Conservation (phyloP, 1,140 invertebrate species). For the Choristoneura fumiferana region DNA sequence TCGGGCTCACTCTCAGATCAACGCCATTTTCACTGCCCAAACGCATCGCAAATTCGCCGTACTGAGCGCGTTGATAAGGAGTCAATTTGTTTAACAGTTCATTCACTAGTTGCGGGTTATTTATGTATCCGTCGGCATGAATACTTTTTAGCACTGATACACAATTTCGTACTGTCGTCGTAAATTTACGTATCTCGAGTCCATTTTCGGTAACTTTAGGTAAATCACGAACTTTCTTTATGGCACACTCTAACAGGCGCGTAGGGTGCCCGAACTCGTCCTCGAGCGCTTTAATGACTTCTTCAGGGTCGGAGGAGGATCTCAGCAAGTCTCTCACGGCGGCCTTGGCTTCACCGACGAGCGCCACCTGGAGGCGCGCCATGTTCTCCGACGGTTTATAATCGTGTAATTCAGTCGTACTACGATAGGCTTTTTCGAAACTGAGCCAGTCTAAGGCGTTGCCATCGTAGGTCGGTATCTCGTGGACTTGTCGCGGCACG, state of each 20-base stretch:
- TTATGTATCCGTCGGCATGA: background rate
- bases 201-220: slow-evolving; percentile 1
- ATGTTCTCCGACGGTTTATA: background rate
- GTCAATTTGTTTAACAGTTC: slow-evolving; percentile 4
- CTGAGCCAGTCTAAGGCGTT: background rate
- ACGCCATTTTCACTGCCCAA: background rate
- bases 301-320: background rate
- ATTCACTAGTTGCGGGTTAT: slow-evolving; percentile 6
- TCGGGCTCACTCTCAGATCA: background rate
- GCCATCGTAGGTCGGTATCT: background rate
- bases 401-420: background rate
- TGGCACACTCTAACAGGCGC: background rate
- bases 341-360: background rate
- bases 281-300: background rate
- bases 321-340: background rate
- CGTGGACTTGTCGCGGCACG: background rate
- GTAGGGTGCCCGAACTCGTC: background rate
- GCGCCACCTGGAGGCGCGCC: background rate
- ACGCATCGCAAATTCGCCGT: background rate
- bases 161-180: slow-evolving; percentile 2
- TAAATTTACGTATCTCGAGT: background rate
- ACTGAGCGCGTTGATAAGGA: background rate
- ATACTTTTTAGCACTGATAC: slow-evolving; percentile 1
- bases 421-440: slow-evolving; percentile 1
- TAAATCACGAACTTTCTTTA: slow-evolving; percentile 9